Evolutionary conservation across 1,140 invertebrate species (phyloP), one percentile per base, ranked within the genome.

Genomic region (Bombus huntii): DNA sequence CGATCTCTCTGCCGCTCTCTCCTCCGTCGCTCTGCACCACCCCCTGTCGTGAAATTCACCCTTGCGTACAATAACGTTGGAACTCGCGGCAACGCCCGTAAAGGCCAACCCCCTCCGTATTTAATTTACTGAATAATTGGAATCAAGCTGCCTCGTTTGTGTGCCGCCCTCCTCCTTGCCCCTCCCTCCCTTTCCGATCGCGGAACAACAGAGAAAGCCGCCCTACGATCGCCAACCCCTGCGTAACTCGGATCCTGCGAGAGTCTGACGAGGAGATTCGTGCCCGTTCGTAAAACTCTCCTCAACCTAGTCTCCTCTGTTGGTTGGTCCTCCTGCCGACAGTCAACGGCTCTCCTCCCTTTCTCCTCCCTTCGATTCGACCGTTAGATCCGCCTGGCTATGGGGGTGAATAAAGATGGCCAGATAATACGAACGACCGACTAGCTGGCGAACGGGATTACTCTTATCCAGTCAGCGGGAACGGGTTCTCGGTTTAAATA

Each of bases 111-210:
- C 79, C 77, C 91, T 81, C 88, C 92, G 95, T 94, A 95, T 95
- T 95, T 95, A 95, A 95, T 95, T 95, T 94, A 95, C 93, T 94
- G 95, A 95, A 95, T 95, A 95, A 95, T 95, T 95, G 94, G 93
- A 94, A 95, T 94, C 93, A 95, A 95, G 94, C 94, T 91, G 93
- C 88, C 94, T 95, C 94, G 95, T 95, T 95, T 95, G 94, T 92
- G 93, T 92, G 90, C 90, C 59, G 73, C 31, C 42, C 59, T 18
- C 71, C 71, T 6, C 37, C 28, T 22, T 15, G 18, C 9, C 34
- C 68, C 87, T 18, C 68, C 68, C 87, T 22, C 44, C 34, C 3
- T 22, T 62, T 44, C 68, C 68, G 76, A n/a, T 77, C 74, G 13
- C 39, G 47, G 82, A 87, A 71, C 87, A 85, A 72, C 62, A 34